Percentiles rank a stretch among this genome's conserved stretches.
Evolutionary conservation across 2,888 invertebrate species (phyloP).

Genomic region (Drosophila anomalipes): DNA sequence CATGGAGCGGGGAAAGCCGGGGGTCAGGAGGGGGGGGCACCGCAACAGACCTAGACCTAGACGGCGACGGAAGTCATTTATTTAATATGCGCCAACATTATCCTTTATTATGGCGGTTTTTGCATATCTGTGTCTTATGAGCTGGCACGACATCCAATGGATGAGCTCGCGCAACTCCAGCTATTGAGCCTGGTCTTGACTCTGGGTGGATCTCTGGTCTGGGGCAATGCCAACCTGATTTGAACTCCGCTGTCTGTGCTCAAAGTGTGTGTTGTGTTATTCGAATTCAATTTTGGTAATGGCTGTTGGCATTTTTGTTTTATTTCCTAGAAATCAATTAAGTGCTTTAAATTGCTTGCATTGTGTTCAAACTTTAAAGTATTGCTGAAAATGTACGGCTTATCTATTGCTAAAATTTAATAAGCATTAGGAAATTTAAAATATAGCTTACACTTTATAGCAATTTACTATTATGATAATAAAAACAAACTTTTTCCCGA

Average conservation of each 20-base stretch:
- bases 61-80: conserved; percentile 78
- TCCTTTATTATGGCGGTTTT: conserved; percentile 81
- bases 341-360: conserved; percentile 49
- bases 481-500: background rate
- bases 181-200: conserved; percentile 1
- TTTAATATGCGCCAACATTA: conserved; percentile 82
- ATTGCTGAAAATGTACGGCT: background rate
- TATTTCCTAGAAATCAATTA: conserved; percentile 68
- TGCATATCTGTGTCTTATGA: conserved; percentile 77
- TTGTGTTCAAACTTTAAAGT: conserved; percentile 17
- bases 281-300: conserved; percentile 63
- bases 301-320: conserved; percentile 43
- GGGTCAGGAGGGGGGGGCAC: background rate
- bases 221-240: conserved; percentile 33
- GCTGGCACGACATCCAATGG: conserved; percentile 64
- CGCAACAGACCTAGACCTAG: conserved; percentile 52
- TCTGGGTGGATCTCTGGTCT: conserved; percentile 1
- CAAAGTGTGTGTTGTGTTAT: conserved; percentile 32
- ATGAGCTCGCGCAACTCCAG: conserved; percentile 15
- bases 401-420: background rate
- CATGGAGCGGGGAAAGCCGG: conserved; percentile 17
- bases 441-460: background rate
- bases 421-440: background rate
- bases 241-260: conserved; percentile 25
- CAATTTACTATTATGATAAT: background rate